These are phyloP conservation scores for Cassiopea xamachana DNA, from an alignment of 30 jellyfish, hydroid and myxozoan species.

Conservation along the genomic window DNA sequence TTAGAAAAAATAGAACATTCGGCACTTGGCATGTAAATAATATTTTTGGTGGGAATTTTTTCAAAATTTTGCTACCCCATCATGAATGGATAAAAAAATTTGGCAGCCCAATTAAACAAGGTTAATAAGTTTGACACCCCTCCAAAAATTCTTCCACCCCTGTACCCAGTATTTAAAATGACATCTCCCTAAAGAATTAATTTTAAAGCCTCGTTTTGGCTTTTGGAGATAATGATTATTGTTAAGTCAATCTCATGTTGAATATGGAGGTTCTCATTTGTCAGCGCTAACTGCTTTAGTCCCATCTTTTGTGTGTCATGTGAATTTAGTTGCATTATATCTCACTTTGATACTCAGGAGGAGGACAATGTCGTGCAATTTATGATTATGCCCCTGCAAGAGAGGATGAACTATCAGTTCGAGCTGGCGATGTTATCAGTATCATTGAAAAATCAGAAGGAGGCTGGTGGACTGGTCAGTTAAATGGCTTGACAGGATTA, in stretches of 20 bases:
- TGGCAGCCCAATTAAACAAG: too few species aligned
- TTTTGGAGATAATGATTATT: not conserved
- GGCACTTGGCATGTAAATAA: too few species aligned
- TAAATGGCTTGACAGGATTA: conserved; percentile 78
- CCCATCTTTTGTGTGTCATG: not conserved
- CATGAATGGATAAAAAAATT: too few species aligned
- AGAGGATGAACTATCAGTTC: conserved; percentile 83
- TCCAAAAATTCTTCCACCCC: too few species aligned
- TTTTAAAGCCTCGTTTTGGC: too few species aligned
- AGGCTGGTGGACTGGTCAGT: conserved; percentile 99
- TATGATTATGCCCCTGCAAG: conserved; percentile 92
- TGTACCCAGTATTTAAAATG: too few species aligned
- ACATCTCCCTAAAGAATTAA: too few species aligned
- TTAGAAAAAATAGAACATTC: too few species aligned
- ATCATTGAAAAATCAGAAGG: conserved; percentile 77
- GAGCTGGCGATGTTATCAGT: conserved; percentile 83
- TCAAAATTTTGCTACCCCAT: too few species aligned
- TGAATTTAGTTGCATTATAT: not conserved
- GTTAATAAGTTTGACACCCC: too few species aligned
- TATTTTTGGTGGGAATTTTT: too few species aligned
- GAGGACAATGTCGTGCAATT: conserved; percentile 78
- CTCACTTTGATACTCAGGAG: too few species aligned
- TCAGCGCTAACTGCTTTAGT: not conserved
- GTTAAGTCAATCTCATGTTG: not conserved
- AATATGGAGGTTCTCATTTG: not conserved